Conservation (phyloP, 2,797 vertebrate species). For the Coregonus suidteri region DNA sequence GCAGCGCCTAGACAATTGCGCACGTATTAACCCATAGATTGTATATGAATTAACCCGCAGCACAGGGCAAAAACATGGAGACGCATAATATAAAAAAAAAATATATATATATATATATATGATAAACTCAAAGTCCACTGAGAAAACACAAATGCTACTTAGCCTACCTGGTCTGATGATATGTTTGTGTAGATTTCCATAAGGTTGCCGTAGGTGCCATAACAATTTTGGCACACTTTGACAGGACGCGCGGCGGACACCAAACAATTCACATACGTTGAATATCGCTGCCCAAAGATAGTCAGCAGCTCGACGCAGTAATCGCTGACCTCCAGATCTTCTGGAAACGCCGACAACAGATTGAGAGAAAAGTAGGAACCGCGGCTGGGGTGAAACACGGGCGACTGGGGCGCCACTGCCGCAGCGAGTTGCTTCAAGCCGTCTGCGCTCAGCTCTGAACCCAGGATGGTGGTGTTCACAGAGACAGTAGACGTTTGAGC, state of each 20-base stretch:
- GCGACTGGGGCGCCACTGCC: slow-evolving; percentile 10
- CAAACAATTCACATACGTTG: slow-evolving; percentile 75
- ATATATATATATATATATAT: too few relatives aligned
- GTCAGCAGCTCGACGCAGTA: slow-evolving; percentile 78
- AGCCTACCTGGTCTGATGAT: slow-evolving; percentile 66
- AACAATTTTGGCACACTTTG: slow-evolving; percentile 85
- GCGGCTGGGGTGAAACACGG: slow-evolving; percentile 30
- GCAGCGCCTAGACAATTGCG: slow-evolving; percentile 33
- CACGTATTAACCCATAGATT: too few relatives aligned
- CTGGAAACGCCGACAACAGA: slow-evolving; percentile 62
- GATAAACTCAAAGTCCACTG: not conserved
- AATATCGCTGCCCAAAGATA: slow-evolving; percentile 80
- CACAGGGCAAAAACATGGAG: not conserved
- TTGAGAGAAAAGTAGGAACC: slow-evolving; percentile 30
- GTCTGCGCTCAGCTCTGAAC: slow-evolving; percentile 7
- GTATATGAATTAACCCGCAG: too few relatives aligned
- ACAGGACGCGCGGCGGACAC: slow-evolving; percentile 85
- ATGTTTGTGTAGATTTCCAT: slow-evolving; percentile 61
- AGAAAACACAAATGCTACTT: not conserved
- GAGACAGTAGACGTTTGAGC: not conserved
- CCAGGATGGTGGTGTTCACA: not conserved
- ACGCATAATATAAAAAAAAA: not conserved
- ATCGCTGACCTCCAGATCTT: slow-evolving; percentile 75
- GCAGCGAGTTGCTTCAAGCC: not conserved
- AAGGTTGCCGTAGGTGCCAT: slow-evolving; percentile 61